Evolutionary conservation across 2,888 invertebrate species (phyloP).

Genomic region (Cheilosia urbana): DNA sequence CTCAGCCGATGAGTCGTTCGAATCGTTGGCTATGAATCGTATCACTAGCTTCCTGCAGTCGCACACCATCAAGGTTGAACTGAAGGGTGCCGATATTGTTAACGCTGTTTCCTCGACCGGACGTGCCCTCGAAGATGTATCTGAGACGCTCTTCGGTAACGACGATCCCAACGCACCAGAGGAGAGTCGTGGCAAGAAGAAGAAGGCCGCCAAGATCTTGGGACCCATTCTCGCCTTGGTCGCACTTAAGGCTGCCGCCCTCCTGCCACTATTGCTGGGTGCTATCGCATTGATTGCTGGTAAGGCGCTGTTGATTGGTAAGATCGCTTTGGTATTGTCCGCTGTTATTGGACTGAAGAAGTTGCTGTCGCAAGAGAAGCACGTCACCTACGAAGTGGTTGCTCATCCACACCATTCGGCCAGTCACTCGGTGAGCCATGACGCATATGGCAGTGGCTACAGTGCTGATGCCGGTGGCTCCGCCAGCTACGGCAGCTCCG

Average conservation of each 20-base stretch:
- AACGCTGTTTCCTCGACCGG: conserved; percentile 92
- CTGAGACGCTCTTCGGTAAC: conserved; percentile 87
- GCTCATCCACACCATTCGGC: conserved; percentile 92
- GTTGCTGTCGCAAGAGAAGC: conserved; percentile 91
- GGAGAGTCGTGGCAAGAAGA: conserved; percentile 92
- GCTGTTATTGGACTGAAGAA: conserved; percentile 94
- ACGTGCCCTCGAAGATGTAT: conserved; percentile 90
- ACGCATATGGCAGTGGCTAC: conserved; percentile 86
- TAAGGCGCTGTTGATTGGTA: conserved; percentile 93
- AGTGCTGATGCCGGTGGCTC: conserved; percentile 85
- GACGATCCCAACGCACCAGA: conserved; percentile 85
- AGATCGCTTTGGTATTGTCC: conserved; percentile 92
- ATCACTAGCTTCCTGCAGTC: conserved; percentile 91
- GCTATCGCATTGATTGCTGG: conserved; percentile 94
- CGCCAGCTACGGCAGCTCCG: conserved; percentile 88
- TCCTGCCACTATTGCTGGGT: conserved; percentile 91
- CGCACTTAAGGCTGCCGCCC: conserved; percentile 91
- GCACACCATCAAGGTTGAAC: conserved; percentile 92
- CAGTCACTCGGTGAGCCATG: conserved; percentile 88
- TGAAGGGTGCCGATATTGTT: conserved; percentile 93
- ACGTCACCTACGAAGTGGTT: conserved; percentile 94
- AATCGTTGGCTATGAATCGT: conserved; percentile 87
- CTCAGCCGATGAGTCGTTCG: conserved; percentile 87
- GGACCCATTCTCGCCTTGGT: conserved; percentile 91
- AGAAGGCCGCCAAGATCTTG: conserved; percentile 91